phyloP scores from a whole-genome alignment of 2,113 vertebrate species.

The Petaurus breviceps region DNA sequence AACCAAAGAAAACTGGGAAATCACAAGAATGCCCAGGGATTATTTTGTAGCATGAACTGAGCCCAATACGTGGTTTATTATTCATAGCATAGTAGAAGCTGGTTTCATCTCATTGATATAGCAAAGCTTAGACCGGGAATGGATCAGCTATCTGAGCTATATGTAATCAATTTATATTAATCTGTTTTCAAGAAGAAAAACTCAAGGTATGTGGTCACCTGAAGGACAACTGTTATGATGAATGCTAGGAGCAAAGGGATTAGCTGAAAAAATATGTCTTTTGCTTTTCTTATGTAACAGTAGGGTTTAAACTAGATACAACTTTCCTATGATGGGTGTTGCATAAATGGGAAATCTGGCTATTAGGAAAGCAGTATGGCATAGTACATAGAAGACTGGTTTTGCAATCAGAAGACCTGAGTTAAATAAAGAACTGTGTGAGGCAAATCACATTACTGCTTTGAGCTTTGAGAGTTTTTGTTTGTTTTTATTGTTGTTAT shows the following conservation, averaged over 20 bases:
- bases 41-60: not conserved
- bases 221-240: not conserved
- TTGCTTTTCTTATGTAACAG: not conserved
- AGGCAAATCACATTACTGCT: not conserved
- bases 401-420: not conserved
- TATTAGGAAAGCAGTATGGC: not conserved
- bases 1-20: not conserved
- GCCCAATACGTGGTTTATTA: not conserved
- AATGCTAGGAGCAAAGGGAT: not conserved
- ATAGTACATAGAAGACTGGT: not conserved
- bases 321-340: not conserved
- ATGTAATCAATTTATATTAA: not conserved
- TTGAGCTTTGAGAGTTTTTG: not conserved
- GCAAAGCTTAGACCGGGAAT: not conserved
- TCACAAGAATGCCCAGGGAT: not conserved
- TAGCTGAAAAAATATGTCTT: not conserved
- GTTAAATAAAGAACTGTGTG: not conserved
- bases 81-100: not conserved
- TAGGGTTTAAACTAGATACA: not conserved
- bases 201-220: not conserved
- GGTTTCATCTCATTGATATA: not conserved
- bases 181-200: not conserved
- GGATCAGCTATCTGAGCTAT: not conserved
- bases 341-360: not conserved
- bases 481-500: not conserved